These are phyloP conservation scores for Jaculus jaculus DNA, from an alignment of 2,113 vertebrate genomes.

Conservation along the genomic window DNA sequence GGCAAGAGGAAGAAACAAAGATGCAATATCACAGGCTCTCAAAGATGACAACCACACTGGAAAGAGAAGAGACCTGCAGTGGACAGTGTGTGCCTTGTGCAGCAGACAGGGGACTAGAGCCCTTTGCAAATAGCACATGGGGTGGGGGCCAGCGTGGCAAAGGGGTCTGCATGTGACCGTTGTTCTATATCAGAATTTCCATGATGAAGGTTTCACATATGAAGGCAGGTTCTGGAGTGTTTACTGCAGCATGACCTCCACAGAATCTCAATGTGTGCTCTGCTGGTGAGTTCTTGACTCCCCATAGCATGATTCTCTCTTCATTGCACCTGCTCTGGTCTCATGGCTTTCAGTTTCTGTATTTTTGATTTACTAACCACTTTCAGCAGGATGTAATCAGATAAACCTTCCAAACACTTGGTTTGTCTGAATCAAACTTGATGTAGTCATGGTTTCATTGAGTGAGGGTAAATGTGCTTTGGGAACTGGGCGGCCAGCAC, in stretches of 20 bases:
- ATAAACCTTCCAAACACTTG: background rate
- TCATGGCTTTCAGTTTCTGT: accelerated
- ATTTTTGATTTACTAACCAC: background rate
- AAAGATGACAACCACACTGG: constrained; percentile 87
- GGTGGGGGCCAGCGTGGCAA: background rate
- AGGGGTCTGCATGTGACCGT: background rate
- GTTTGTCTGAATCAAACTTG: background rate
- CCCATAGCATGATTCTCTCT: no score
- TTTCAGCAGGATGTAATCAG: background rate
- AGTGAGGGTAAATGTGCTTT: accelerated
- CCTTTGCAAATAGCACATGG: background rate
- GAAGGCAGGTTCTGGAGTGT: constrained; percentile 60
- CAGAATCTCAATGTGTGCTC: constrained; percentile 31
- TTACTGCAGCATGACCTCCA: constrained; percentile 15
- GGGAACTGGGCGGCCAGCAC: background rate
- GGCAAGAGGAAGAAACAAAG: constrained; percentile 89
- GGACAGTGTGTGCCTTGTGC: accelerated
- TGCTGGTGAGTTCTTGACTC: background rate
- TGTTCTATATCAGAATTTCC: background rate
- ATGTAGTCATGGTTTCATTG: accelerated
- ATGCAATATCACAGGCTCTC: constrained; percentile 66
- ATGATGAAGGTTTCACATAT: background rate
- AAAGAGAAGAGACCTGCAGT: constrained; percentile 88
- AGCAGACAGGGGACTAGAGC: background rate
- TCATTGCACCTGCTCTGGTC: background rate